Conservation (phyloP, 1,140 invertebrate species). For the Grapholita molesta region DNA sequence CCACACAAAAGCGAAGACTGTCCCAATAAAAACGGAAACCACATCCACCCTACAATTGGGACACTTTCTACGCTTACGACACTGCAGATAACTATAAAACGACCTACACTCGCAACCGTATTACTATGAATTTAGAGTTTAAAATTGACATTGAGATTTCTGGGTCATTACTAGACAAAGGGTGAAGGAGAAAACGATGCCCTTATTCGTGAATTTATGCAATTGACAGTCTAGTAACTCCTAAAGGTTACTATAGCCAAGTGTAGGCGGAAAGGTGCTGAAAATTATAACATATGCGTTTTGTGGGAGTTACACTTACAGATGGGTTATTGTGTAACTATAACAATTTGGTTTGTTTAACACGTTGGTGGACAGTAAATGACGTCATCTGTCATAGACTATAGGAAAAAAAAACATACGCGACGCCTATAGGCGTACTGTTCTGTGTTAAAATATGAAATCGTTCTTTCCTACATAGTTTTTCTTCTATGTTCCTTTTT, state of each 20-base stretch:
- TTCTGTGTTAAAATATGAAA: too few species aligned
- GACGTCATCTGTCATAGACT: too few species aligned
- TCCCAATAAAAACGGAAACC: conserved; percentile 12
- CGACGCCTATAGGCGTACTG: too few species aligned
- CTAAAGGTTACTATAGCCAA: background rate
- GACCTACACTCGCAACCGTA: conserved; percentile 31
- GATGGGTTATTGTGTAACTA: too few species aligned
- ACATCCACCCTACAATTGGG: conserved; percentile 40
- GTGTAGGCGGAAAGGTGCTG: background rate
- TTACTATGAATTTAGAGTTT: conserved; percentile 12
- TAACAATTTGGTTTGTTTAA: too few species aligned
- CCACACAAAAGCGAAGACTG: background rate
- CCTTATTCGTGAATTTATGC: conserved; percentile 36
- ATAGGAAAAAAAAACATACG: too few species aligned
- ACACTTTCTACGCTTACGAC: conserved; percentile 57
- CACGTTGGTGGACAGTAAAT: too few species aligned
- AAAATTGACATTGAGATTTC: conserved; percentile 30
- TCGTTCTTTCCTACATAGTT: too few species aligned
- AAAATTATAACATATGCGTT: background rate
- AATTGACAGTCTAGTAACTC: conserved; percentile 13
- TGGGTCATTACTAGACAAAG: conserved; percentile 26
- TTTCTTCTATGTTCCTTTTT: too few species aligned
- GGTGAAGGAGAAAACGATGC: conserved; percentile 36
- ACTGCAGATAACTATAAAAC: conserved; percentile 38
- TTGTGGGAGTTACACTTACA: background rate